Evolutionary conservation across 1,140 invertebrate genomes (phyloP), one percentile per base, ranked within the genome.

Genomic region (Drosophila kepulauana): DNA sequence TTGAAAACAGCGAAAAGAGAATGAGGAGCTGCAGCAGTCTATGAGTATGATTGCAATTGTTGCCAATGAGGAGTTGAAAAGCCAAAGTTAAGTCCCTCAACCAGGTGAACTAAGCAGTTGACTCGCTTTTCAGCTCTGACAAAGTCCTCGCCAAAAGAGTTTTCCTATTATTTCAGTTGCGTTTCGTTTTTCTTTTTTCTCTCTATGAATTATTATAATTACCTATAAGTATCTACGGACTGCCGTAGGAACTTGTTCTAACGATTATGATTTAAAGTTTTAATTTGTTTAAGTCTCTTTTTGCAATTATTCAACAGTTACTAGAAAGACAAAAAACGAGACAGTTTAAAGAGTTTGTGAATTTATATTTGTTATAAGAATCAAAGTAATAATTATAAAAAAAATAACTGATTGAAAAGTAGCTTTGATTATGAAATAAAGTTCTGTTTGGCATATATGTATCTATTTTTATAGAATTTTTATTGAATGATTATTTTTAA

Each of bases 21-120:
- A 3, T 43, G 15, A n/a, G n/a, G 8, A 58, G 41, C 5, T 13
- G 35, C 25, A 41, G 62, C 20, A 35, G 20, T 6, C 41, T 25
- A 20, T 54, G 28, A 38, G 30, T 41, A 70, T 52, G 52, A 82
- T 58, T 86, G 68, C 82, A 88, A 88, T 84, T 88, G 80, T 86
- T 82, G 64, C 69, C 45, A 75, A 70, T 58, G 78, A 25, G 77
- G 20, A 46, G 69, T 49, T 62, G 48, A 62, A 38, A 20, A 78
- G 59, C 63, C 81, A 75, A 45, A 84, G 67, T 73, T 64, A 81
- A 84, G 70, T 75, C 66, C 48, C 13, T 38, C 13, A 30, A 30
- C 56, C 66, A 75, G 75, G 69, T 78, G 65, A 68, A 62, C 41
- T 35, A 30, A 30, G 35, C 46, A 30, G 35, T 51, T 20, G 35